Conservation (phyloP, 2,113 vertebrate species). For the Mobula hypostoma region DNA sequence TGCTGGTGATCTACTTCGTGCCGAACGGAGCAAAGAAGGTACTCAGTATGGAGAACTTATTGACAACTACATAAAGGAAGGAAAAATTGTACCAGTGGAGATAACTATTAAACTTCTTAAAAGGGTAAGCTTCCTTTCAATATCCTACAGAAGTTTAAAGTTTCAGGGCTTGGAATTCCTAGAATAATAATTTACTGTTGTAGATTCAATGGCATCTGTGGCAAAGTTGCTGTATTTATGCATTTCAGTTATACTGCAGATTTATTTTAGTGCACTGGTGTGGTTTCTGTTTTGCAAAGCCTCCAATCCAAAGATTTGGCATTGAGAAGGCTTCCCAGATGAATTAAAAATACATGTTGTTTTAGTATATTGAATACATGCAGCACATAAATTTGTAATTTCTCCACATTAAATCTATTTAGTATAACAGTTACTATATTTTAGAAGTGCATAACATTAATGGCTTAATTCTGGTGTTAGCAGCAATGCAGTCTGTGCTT, state of each 20-base stretch:
- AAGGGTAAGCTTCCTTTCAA: conserved; percentile 62
- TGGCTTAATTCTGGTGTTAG: not conserved
- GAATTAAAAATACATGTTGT: too few relatives aligned
- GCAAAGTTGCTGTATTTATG: not conserved
- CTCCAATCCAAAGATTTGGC: not conserved
- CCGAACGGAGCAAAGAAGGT: conserved; percentile 73
- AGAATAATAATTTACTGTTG: too few relatives aligned
- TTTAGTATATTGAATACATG: not conserved
- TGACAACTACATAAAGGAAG: conserved; percentile 82
- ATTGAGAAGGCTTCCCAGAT: not conserved
- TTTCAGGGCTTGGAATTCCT: not conserved
- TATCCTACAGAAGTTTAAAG: not conserved
- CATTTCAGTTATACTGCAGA: not conserved
- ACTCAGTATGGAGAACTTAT: conserved; percentile 87
- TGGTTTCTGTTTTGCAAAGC: not conserved
- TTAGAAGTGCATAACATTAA: not conserved
- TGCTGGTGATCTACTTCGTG: conserved; percentile 86
- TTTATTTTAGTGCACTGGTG: not conserved
- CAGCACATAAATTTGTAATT: not conserved
- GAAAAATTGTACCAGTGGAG: conserved; percentile 88
- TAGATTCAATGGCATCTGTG: not conserved
- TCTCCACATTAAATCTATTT: not conserved
- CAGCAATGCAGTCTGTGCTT: too few relatives aligned
- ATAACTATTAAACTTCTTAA: conserved; percentile 88
- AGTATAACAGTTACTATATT: not conserved